Evolutionary conservation across 2,888 invertebrate species (phyloP).

Genomic region (Malthinus flaveolus): DNA sequence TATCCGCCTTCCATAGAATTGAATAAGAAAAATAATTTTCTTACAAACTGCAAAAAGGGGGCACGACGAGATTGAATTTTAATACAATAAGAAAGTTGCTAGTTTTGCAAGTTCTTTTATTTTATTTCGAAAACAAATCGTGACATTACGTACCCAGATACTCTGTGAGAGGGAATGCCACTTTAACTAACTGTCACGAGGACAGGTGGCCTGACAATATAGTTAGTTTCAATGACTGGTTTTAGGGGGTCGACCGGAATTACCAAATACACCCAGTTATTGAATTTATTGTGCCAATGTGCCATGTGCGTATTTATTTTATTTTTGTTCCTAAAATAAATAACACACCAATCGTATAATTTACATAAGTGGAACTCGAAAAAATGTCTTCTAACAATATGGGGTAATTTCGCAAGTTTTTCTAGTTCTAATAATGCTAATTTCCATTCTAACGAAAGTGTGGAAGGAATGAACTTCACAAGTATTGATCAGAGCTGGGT

Average conservation of each 20-base stretch:
- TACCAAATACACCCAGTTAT: conserved; percentile 42
- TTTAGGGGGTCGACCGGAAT: conserved; percentile 43
- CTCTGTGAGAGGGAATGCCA: conserved; percentile 29
- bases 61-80: too few relatives aligned
- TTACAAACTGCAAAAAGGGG: too few relatives aligned
- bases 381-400: too few relatives aligned
- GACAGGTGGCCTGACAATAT: conserved; percentile 50
- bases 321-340: not conserved
- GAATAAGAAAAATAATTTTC: not conserved
- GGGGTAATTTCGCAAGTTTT: too few relatives aligned
- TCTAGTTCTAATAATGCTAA: too few relatives aligned
- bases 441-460: too few relatives aligned
- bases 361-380: too few relatives aligned
- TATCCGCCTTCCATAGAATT: not conserved
- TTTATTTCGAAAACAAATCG: conserved; percentile 19
- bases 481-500: too few relatives aligned
- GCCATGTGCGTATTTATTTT: conserved; percentile 42
- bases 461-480: too few relatives aligned
- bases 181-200: conserved; percentile 36
- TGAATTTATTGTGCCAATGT: conserved; percentile 48
- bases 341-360: too few relatives aligned
- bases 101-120: conserved; percentile 10
- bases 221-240: conserved; percentile 48
- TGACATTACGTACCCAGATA: conserved; percentile 21
- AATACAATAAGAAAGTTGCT: too few relatives aligned